Conservation (phyloP, 2,888 invertebrate genomes). For the Trichogramma dendrolimi region DNA sequence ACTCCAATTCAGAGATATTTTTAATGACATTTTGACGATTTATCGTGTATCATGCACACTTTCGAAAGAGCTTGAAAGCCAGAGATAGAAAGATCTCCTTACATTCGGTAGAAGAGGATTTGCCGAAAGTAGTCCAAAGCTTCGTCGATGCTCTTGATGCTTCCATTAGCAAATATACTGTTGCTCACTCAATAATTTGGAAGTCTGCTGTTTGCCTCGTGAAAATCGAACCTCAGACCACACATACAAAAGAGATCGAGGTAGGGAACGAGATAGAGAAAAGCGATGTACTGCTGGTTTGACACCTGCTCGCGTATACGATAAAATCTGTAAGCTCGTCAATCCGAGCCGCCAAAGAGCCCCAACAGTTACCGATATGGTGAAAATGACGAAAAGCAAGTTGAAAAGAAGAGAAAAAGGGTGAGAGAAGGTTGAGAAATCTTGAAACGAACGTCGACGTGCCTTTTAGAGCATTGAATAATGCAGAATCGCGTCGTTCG, state of each 20-base stretch:
- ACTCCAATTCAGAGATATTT: too few species aligned
- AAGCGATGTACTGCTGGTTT: slow-evolving; percentile 34
- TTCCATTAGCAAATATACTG: slow-evolving; percentile 39
- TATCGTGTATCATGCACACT: too few species aligned
- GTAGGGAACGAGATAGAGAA: slow-evolving; percentile 10
- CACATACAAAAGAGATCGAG: not conserved
- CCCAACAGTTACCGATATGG: too few species aligned
- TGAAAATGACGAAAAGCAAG: not conserved
- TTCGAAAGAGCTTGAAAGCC: too few species aligned
- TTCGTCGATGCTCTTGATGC: slow-evolving; percentile 4
- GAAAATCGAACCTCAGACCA: not conserved
- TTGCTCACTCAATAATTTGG: slow-evolving; percentile 51
- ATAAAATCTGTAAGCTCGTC: slow-evolving; percentile 25
- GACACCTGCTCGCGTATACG: slow-evolving; percentile 39
- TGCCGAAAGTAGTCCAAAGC: slow-evolving; percentile 34
- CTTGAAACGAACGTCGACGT: slow-evolving; percentile 18
- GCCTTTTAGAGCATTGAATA: slow-evolving; percentile 42
- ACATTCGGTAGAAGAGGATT: slow-evolving; percentile 22
- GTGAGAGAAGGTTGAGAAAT: not conserved
- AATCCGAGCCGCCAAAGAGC: slow-evolving; percentile 20
- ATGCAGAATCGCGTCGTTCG: slow-evolving; percentile 39
- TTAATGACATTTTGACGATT: too few species aligned
- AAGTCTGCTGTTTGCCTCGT: slow-evolving; percentile 43
- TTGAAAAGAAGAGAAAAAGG: not conserved
- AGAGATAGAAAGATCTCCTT: too few species aligned